phyloP scores from a whole-genome alignment of 1,140 invertebrate species.

The Pissodes strobi region DNA sequence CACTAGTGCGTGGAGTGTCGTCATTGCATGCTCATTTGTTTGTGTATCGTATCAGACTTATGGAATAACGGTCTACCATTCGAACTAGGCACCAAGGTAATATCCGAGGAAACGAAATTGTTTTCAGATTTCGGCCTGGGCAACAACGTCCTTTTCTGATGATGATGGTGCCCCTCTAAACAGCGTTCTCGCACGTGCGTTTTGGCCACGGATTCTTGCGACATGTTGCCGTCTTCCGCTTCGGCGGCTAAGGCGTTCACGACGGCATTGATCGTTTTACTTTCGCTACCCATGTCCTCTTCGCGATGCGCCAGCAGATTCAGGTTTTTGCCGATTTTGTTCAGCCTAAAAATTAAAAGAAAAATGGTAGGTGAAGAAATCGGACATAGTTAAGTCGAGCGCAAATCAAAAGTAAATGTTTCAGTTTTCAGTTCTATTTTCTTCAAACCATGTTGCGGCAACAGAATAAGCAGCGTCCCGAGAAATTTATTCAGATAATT shows the following conservation, averaged over 20 bases:
- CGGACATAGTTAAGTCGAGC: too few species aligned
- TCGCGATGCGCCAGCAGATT: slow-evolving; percentile 92
- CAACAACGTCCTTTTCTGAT: slow-evolving; percentile 65
- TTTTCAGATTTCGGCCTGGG: slow-evolving; percentile 83
- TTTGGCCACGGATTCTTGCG: slow-evolving; percentile 72
- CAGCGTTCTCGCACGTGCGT: slow-evolving; percentile 65
- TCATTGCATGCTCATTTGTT: slow-evolving; percentile 73
- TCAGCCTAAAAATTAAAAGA: slow-evolving; percentile 66
- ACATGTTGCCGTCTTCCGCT: slow-evolving; percentile 78
- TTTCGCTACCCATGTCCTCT: slow-evolving; percentile 84
- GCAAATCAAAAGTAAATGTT: too few species aligned
- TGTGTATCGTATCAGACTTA: slow-evolving; percentile 77
- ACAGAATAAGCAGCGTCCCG: too few species aligned
- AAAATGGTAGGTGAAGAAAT: too few species aligned
- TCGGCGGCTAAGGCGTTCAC: slow-evolving; percentile 88
- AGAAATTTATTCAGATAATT: too few species aligned
- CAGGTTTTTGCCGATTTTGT: slow-evolving; percentile 98
- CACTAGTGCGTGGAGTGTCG: slow-evolving; percentile 73
- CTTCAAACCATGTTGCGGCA: too few species aligned
- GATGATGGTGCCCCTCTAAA: slow-evolving; percentile 70
- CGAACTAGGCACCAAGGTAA: slow-evolving; percentile 54
- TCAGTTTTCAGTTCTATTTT: too few species aligned
- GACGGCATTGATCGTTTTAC: slow-evolving; percentile 88
- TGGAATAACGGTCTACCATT: slow-evolving; percentile 71
- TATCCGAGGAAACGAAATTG: slow-evolving; percentile 71